Evolutionary conservation across 2,888 invertebrate genomes (phyloP), one percentile per base, ranked within the genome.

Genomic region (Xylota sylvarum): DNA sequence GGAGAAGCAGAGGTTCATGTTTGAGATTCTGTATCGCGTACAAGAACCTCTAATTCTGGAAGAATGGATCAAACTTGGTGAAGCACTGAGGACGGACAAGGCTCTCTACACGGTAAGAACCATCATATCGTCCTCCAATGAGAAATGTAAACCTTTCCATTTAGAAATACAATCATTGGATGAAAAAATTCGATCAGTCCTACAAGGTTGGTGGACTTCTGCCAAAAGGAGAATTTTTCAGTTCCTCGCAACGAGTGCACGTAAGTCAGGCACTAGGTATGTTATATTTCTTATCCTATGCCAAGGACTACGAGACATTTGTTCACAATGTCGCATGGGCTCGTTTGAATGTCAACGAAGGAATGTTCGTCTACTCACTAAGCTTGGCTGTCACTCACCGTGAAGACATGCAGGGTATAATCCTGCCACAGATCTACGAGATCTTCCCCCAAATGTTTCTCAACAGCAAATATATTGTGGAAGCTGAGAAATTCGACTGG

Each of bases 261-360:
- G 19, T 81, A 3, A 94, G 96, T n/a, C 85, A 88, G 90, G 94
- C 94, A 6, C 90, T 94, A n/a, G 94, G 94, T 9, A 91, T 96
- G 9, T 95, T 95, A 92, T 94, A 95, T 89, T 92, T 95, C 23
- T 93, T 96, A 69, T 94, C 94, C 91, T 94, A 94, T 80, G 95
- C 96, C 76, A 95, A 95, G 90, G 94, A 95, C 90, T 96, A 94
- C 91, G 93, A 94, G 10, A 95, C 95, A 10, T 95, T 96, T 93
- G 94, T 94, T 91, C 94, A 94, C 88, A 94, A 95, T 4, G 95
- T 95, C 56, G 94, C 94, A 12, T 95, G 94, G 93, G 93, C 95
- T 32, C 94, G 95, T 65, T 92, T 94, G 46, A 89, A 93, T 89
- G 89, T 94, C 35, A 95, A 95, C 90, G 94, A 94, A 88, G 93